A percentile compares a stretch with the other conserved stretches of the same genome.
These are phyloP conservation scores for Netelia fuscicornis DNA, from an alignment of 2,888 invertebrate species.

Conservation along the genomic window DNA sequence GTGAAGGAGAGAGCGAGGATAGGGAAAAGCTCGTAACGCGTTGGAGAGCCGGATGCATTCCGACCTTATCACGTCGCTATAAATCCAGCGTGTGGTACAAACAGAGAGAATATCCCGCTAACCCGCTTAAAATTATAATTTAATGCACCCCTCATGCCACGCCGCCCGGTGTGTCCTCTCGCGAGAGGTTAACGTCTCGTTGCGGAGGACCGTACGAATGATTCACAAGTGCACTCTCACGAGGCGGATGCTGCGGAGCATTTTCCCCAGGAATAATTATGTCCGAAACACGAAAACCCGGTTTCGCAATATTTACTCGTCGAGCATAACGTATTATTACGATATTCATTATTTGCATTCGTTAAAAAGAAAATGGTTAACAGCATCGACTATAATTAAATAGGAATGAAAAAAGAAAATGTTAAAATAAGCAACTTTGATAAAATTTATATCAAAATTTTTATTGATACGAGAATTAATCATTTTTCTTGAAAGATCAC, in stretches of 20 bases:
- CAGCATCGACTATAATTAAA: too few relatives aligned
- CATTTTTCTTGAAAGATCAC: background rate
- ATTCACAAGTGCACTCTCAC: conserved; percentile 30
- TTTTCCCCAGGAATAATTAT: conserved; percentile 34
- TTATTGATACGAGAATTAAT: background rate
- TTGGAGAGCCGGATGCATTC: conserved; percentile 8
- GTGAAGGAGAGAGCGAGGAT: conserved; percentile 5
- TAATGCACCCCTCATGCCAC: conserved; percentile 74
- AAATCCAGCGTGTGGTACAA: conserved; percentile 51
- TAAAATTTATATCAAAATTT: too few relatives aligned
- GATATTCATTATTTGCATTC: background rate
- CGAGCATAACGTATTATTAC: background rate
- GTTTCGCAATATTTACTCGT: background rate
- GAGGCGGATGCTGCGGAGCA: conserved; percentile 36
- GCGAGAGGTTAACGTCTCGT: conserved; percentile 37
- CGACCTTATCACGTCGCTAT: conserved; percentile 60
- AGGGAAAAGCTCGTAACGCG: conserved; percentile 42
- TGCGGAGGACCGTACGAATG: conserved; percentile 25
- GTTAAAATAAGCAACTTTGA: too few relatives aligned
- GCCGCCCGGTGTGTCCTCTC: conserved; percentile 52
- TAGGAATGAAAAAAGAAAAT: too few relatives aligned
- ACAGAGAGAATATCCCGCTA: conserved; percentile 59
- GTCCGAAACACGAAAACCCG: conserved; percentile 12
- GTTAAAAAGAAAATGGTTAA: background rate
- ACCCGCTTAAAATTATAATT: conserved; percentile 79